These are phyloP conservation scores for Trachythela sp. DNA, from an alignment of 64 coral and sea anemone genomes.

Conservation along the genomic window DNA sequence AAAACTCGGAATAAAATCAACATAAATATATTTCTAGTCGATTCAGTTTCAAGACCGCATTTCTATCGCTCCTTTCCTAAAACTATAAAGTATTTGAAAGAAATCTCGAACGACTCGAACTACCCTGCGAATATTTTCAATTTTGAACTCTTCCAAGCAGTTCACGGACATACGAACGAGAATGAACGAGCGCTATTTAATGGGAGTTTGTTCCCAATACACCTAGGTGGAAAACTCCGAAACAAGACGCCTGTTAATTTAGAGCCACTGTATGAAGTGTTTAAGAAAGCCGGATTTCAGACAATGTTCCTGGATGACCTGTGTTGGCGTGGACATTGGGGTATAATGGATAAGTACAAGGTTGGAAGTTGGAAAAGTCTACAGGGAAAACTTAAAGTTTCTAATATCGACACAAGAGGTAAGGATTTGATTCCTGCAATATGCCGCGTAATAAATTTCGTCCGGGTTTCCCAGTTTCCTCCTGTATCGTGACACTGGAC, in stretches of 20 bases:
- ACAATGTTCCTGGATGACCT: constrained; percentile 87
- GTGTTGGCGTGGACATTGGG: constrained; percentile 62
- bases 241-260: constrained; percentile 42
- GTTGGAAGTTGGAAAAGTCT: constrained; percentile 49
- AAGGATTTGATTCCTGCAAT: background rate
- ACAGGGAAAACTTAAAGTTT: constrained; percentile 9
- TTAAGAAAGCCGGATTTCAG: constrained; percentile 80
- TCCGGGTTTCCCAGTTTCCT: no score
- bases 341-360: constrained; percentile 54
- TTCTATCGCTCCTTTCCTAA: constrained; percentile 89
- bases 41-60: constrained; percentile 75
- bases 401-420: constrained; percentile 63
- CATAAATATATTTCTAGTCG: constrained; percentile 73
- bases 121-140: constrained; percentile 49
- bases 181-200: constrained; percentile 83
- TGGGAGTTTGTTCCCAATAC: constrained; percentile 43
- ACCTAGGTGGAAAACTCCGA: background rate
- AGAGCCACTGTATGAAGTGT: constrained; percentile 58
- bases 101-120: background rate
- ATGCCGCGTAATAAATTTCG: no score
- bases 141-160: constrained; percentile 86
- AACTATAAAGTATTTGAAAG: constrained; percentile 53
- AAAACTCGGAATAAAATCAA: constrained; percentile 56
- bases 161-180: constrained; percentile 76
- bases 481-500: no score